phyloP scores from a whole-genome alignment of 2,888 invertebrate genomes.

The Chymomyza fuscimana region DNA sequence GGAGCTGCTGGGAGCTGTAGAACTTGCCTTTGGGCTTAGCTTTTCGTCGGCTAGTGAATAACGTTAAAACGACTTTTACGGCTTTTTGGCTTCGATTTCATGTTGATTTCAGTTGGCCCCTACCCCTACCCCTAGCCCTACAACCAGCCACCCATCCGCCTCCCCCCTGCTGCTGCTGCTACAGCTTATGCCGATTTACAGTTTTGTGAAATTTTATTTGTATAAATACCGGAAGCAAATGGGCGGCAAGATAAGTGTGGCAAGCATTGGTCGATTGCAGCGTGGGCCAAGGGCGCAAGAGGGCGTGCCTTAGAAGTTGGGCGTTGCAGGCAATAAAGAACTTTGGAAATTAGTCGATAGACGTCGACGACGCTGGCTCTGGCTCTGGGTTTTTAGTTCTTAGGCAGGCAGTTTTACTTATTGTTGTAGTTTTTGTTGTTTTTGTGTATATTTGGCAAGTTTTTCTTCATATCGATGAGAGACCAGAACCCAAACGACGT shows the following conservation, averaged over 20 bases:
- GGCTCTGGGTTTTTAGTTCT: background rate
- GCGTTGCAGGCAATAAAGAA: slow-evolving; percentile 74
- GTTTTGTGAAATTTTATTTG: slow-evolving; percentile 71
- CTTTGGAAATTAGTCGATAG: slow-evolving; percentile 71
- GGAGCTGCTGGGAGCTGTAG: slow-evolving; percentile 35
- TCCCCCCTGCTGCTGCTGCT: too few relatives aligned
- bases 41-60: slow-evolving; percentile 26
- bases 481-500: background rate
- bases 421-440: slow-evolving; percentile 15
- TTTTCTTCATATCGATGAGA: slow-evolving; percentile 60
- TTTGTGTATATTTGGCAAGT: slow-evolving; percentile 38
- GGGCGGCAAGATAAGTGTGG: slow-evolving; percentile 3
- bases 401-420: slow-evolving; percentile 31
- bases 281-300: background rate
- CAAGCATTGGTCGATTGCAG: background rate
- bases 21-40: slow-evolving; percentile 16
- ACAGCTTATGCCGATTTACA: slow-evolving; percentile 2
- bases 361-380: slow-evolving; percentile 13
- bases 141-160: background rate
- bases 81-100: slow-evolving; percentile 59
- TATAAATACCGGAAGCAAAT: slow-evolving; percentile 76
- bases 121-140: background rate
- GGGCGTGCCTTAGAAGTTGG: slow-evolving; percentile 25
- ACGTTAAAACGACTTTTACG: slow-evolving; percentile 58
- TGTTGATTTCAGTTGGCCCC: slow-evolving; percentile 49